Percentiles rank a stretch among this genome's conserved stretches.
These are phyloP conservation scores for Anthonomus grandis DNA, from an alignment of 1,140 invertebrate species.

Conservation along the genomic window DNA sequence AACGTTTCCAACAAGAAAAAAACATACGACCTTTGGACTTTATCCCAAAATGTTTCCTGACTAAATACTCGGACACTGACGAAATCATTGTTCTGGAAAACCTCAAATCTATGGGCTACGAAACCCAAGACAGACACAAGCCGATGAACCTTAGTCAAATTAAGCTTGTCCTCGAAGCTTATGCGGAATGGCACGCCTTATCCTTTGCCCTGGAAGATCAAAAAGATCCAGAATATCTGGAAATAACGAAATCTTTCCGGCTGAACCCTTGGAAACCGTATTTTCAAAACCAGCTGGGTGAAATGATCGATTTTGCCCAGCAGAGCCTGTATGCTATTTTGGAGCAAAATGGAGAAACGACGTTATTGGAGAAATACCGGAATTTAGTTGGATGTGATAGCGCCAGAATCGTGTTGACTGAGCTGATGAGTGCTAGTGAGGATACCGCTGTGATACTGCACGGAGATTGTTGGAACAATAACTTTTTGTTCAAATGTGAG, in stretches of 20 bases:
- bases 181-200: slow-evolving; percentile 54
- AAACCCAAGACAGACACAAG: slow-evolving; percentile 48
- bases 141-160: slow-evolving; percentile 48
- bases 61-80: slow-evolving; percentile 42
- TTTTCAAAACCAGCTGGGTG: slow-evolving; percentile 4
- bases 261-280: slow-evolving; percentile 11
- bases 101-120: slow-evolving; percentile 47
- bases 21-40: slow-evolving; percentile 31
- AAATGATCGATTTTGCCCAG: slow-evolving; percentile 13
- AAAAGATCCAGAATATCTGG: slow-evolving; percentile 33
- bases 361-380: slow-evolving; percentile 14
- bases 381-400: slow-evolving; percentile 11
- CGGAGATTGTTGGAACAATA: slow-evolving; percentile 39
- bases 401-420: slow-evolving; percentile 7
- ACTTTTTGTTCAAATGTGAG: slow-evolving; percentile 34
- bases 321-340: slow-evolving; percentile 7
- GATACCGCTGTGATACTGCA: slow-evolving; percentile 26
- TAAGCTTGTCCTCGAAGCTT: slow-evolving; percentile 47
- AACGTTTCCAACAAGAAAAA: slow-evolving; percentile 14
- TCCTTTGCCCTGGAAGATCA: slow-evolving; percentile 51
- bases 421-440: slow-evolving; percentile 21
- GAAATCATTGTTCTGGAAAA: slow-evolving; percentile 57
- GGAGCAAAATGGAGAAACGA: slow-evolving; percentile 18
- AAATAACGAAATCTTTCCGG: slow-evolving; percentile 7
- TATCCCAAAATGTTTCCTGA: slow-evolving; percentile 48